Evolutionary conservation across 2,888 invertebrate genomes (phyloP), one percentile per base, ranked within the genome.

Genomic region (Microplitis deprimator): DNA sequence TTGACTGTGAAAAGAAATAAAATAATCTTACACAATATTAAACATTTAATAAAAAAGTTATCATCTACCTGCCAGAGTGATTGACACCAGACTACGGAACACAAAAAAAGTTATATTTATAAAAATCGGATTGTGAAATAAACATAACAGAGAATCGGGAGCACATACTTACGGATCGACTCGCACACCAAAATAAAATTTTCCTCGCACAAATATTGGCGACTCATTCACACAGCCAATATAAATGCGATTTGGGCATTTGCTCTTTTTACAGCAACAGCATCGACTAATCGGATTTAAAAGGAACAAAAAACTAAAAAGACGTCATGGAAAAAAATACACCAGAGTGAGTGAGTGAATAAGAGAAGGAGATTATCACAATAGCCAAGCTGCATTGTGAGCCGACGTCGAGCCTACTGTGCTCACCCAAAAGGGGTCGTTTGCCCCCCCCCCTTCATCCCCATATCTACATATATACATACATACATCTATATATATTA

Each of bases 211-310:
- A 29, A 65, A 65, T 65, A 65, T 65, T 65, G 65, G 65, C 65
- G 38, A 65, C 65, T 65, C 65, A 65, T 65, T 38, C 38, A 88
- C 85, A 86, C 85, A 87, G 89, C 88, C 89, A 89, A 89, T 89
- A 89, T 89, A 89, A 89, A 89, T 89, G 89, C 89, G 89, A 89
- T 89, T 89, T 89, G 86, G 88, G 87, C 89, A 87, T 88, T 89
- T 89, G 89, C 89, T 89, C 89, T 89, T 89, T 89, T 89, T 89
- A 87, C 85, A 84, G 85, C 84, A 87, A 83, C 84, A 87, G 85
- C 84, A 87, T 83, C 84, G 87, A 85, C 84, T 89, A 89, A 89
- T 89, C 89, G 87, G 89, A 89, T 89, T 89, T 89, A 85, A 83
- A 60, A 59, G 68, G 62, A 73, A 68, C 59, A 76, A 70, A 69